Conservation (phyloP, 2,113 vertebrate species). For the Perca fluviatilis region DNA sequence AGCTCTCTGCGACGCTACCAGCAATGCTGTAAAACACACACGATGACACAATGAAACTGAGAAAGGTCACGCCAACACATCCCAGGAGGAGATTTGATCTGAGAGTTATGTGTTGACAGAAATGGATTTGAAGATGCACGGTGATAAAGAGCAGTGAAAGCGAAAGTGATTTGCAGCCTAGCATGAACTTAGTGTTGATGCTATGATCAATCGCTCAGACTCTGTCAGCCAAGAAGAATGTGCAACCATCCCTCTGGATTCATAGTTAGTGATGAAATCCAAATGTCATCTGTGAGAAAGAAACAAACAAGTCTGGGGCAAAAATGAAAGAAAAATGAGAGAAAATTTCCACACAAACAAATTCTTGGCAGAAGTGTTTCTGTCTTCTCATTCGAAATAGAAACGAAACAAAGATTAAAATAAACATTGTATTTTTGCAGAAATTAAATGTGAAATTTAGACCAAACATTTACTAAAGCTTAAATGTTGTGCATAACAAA, state of each 20-base stretch:
- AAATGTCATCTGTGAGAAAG: constrained; percentile 64
- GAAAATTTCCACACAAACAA: constrained; percentile 57
- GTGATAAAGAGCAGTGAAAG: constrained; percentile 40
- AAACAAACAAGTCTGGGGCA: constrained; percentile 65
- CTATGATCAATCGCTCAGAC: constrained; percentile 36
- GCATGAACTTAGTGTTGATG: constrained; percentile 25
- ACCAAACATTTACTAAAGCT: not conserved
- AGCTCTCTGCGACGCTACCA: constrained; percentile 97
- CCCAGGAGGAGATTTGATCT: constrained; percentile 7
- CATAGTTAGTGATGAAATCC: constrained; percentile 54
- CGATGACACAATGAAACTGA: constrained; percentile 31
- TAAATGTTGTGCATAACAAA: not conserved
- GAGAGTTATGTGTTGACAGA: constrained; percentile 36
- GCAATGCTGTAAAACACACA: constrained; percentile 88
- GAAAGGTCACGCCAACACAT: constrained; percentile 22
- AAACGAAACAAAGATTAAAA: constrained; percentile 17
- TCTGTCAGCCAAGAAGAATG: constrained; percentile 34
- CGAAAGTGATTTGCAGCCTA: constrained; percentile 25
- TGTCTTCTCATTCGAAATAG: constrained; percentile 12
- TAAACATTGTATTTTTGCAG: constrained; percentile 28
- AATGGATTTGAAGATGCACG: constrained; percentile 20
- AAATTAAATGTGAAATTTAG: not conserved
- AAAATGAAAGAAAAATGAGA: constrained; percentile 31
- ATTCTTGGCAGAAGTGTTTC: constrained; percentile 38
- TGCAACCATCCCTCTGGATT: constrained; percentile 56